These are phyloP conservation scores for Cyclura pinguis DNA, from an alignment of 2,797 vertebrate genomes.

Conservation along the genomic window DNA sequence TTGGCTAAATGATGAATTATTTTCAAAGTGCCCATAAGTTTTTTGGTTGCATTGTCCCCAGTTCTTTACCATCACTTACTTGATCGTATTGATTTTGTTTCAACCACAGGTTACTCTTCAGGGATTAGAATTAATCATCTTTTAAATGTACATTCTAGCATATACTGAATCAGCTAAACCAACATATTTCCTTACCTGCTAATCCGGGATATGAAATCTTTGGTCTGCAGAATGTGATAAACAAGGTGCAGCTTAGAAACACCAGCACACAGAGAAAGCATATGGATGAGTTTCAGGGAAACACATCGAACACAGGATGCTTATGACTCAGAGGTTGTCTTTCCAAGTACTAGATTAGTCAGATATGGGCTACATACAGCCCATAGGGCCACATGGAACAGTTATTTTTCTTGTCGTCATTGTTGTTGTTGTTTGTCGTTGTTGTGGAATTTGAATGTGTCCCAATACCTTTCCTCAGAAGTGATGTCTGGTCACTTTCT, in stretches of 20 bases:
- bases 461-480: too few relatives aligned
- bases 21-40: conserved; percentile 22
- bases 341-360: not conserved
- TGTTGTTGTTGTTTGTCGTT: too few relatives aligned
- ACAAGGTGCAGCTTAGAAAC: not conserved
- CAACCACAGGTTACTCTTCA: conserved; percentile 1
- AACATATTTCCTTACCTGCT: conserved; percentile 42
- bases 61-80: conserved; percentile 36
- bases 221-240: not conserved
- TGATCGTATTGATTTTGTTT: conserved; percentile 40
- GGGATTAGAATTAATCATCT: conserved; percentile 4
- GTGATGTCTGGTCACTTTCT: too few relatives aligned
- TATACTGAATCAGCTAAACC: conserved; percentile 21
- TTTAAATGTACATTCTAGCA: conserved; percentile 28
- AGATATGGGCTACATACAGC: too few relatives aligned
- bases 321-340: not conserved
- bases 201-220: not conserved
- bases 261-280: not conserved
- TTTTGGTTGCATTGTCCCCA: not conserved
- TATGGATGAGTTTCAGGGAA: not conserved
- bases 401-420: too few relatives aligned
- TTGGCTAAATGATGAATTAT: conserved; percentile 18
- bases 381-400: too few relatives aligned
- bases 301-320: too few relatives aligned
- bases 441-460: too few relatives aligned